Evolutionary conservation across 1,140 invertebrate genomes (phyloP).

Genomic region (Calliopsis andreniformis): DNA sequence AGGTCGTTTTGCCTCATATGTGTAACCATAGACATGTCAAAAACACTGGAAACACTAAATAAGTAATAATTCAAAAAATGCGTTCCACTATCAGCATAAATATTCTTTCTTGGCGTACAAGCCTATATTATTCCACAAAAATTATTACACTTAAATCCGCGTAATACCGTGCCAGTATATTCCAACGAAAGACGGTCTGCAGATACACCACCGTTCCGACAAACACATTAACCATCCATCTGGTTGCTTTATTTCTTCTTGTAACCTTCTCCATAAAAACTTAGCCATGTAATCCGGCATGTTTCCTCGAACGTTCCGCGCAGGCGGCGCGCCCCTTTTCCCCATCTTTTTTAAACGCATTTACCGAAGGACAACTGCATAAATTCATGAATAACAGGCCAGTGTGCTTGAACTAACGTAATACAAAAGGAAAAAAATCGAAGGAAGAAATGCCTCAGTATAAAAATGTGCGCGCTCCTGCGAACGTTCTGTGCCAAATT

Average conservation of each 20-base stretch:
- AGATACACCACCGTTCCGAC: slow-evolving; percentile 2
- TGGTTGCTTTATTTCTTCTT: slow-evolving; percentile 45
- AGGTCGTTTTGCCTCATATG: no score
- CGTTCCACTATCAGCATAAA: slow-evolving; percentile 27
- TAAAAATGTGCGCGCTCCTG: no score
- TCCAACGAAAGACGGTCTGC: background rate
- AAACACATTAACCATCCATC: slow-evolving; percentile 55
- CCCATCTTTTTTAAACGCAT: slow-evolving; percentile 48
- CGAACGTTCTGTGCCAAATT: no score
- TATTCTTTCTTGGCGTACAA: slow-evolving; percentile 20
- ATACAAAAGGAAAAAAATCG: background rate
- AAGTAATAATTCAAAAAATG: no score
- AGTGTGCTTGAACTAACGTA: slow-evolving; percentile 14
- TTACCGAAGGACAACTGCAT: slow-evolving; percentile 31
- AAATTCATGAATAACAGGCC: slow-evolving; percentile 60
- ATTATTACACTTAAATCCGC: slow-evolving; percentile 35
- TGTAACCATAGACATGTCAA: no score
- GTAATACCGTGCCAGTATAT: slow-evolving; percentile 15
- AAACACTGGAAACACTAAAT: no score
- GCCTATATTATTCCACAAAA: slow-evolving; percentile 56
- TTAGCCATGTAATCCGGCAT: slow-evolving; percentile 46
- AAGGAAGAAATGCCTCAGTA: background rate
- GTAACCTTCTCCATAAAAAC: slow-evolving; percentile 56
- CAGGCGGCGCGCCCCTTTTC: slow-evolving; percentile 12
- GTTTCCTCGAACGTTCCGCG: slow-evolving; percentile 41